These are phyloP conservation scores for Sinocyclocheilus anshuiensis DNA, from an alignment of 2,113 vertebrate genomes.

Conservation along the genomic window DNA sequence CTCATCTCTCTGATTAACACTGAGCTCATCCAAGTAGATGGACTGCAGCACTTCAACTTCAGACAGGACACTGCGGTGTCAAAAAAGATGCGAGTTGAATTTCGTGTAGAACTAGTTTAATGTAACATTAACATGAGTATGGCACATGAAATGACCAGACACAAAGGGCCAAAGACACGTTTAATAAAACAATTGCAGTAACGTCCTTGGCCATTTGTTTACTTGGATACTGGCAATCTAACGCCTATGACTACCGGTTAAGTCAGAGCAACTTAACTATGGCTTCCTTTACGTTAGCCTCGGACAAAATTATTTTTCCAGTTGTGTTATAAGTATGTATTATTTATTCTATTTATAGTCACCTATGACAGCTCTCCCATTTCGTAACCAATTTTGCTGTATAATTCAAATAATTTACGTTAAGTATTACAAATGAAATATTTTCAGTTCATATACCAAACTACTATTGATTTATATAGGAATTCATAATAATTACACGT, in stretches of 20 bases:
- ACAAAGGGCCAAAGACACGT: background rate
- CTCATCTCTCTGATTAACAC: conserved; percentile 72
- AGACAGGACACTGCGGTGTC: conserved; percentile 75
- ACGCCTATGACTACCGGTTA: background rate
- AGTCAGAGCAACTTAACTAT: background rate
- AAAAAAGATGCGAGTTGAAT: conserved; percentile 24
- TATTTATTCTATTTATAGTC: background rate
- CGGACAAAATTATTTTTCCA: background rate
- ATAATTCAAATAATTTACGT: background rate
- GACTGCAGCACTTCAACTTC: conserved; percentile 94
- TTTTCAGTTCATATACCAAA: background rate
- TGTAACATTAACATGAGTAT: background rate
- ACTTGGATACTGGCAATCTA: background rate
- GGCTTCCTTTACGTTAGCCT: background rate
- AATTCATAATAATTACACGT: background rate
- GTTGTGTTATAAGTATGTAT: background rate
- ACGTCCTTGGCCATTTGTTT: background rate
- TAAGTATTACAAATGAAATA: background rate
- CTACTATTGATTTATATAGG: background rate
- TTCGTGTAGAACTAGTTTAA: background rate
- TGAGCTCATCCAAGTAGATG: conserved; percentile 92
- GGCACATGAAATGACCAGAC: background rate
- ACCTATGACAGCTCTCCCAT: background rate
- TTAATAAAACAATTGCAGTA: background rate
- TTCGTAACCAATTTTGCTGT: background rate